phyloP scores from a whole-genome alignment of 1,140 invertebrate genomes.

The Sminthurides bifidus region DNA sequence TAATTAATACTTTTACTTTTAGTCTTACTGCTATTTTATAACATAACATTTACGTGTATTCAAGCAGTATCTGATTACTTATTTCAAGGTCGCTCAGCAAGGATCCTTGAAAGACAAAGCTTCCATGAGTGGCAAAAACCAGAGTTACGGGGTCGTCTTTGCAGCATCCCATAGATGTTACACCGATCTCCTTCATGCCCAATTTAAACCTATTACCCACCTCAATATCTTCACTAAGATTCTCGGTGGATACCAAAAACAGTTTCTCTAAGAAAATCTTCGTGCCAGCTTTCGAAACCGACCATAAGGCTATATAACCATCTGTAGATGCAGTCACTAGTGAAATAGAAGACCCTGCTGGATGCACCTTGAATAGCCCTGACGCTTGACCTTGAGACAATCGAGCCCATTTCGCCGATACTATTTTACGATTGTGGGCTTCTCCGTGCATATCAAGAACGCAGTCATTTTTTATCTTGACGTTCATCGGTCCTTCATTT shows the following conservation, averaged over 20 bases:
- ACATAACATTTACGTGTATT: background rate
- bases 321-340: conserved; percentile 18
- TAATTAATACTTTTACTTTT: background rate
- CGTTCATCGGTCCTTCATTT: background rate
- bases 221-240: conserved; percentile 17
- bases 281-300: conserved; percentile 17
- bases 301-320: conserved; percentile 26
- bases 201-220: conserved; percentile 3
- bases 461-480: background rate
- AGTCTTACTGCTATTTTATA: background rate
- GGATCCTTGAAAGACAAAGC: conserved; percentile 28
- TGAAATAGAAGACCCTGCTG: background rate
- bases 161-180: conserved; percentile 10
- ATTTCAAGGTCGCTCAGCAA: conserved; percentile 18
- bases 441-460: conserved; percentile 4
- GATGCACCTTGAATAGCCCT: conserved; percentile 6
- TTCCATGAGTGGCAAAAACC: conserved; percentile 21
- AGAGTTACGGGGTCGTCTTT: conserved; percentile 23
- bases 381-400: conserved; percentile 5
- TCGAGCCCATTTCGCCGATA: conserved; percentile 17
- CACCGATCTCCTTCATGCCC: conserved; percentile 25
- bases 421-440: conserved; percentile 10
- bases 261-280: conserved; percentile 17
- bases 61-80: conserved; percentile 1
- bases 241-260: conserved; percentile 17